A percentile compares a stretch with the other conserved stretches of the same genome.
phyloP scores from a whole-genome alignment of 2,888 invertebrate genomes.

The Parthenolecanium corni region DNA sequence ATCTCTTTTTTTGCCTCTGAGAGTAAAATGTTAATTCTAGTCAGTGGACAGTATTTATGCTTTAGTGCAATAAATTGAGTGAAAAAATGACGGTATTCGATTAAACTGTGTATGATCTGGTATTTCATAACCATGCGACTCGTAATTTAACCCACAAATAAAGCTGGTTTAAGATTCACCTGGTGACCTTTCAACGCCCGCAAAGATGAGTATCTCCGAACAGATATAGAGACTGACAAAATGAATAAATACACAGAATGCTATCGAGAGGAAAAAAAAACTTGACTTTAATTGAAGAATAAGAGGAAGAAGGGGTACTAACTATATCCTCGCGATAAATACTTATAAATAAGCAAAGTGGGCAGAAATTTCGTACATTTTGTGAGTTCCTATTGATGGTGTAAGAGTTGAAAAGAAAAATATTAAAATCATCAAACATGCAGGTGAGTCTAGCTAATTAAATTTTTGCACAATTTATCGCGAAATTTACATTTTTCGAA shows the following conservation, averaged over 20 bases:
- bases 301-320: constrained; percentile 7
- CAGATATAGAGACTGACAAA: no score
- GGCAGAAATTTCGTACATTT: constrained; percentile 15
- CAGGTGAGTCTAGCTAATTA: constrained; percentile 7
- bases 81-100: neutral
- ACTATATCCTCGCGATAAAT: constrained; percentile 12
- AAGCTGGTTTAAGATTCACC: constrained; percentile 28
- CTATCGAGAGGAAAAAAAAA: neutral
- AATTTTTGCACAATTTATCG: neutral
- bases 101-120: neutral
- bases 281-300: neutral
- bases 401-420: neutral
- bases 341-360: constrained; percentile 13
- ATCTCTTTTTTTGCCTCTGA: no score
- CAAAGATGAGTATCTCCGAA: constrained; percentile 13
- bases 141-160: constrained; percentile 22
- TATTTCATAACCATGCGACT: constrained; percentile 22
- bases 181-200: constrained; percentile 12
- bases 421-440: constrained; percentile 17
- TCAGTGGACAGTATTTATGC: no score
- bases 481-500: no score
- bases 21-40: no score
- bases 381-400: neutral
- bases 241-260: no score
- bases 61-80: no score